Percentiles rank a stretch among this genome's conserved stretches.
Evolutionary conservation across 2,797 vertebrate genomes (phyloP).

Genomic region (Chanos chanos): DNA sequence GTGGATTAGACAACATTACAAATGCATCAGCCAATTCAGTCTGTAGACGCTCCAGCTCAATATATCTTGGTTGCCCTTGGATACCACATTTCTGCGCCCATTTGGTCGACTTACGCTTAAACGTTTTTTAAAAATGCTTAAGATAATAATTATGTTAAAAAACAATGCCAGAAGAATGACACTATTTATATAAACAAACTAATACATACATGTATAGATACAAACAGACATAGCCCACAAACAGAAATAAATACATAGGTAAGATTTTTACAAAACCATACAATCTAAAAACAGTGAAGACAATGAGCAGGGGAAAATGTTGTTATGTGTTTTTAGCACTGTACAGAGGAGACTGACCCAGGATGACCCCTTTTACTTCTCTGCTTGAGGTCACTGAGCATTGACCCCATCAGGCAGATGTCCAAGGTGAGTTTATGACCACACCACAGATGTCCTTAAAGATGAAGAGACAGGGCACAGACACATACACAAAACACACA

Average conservation of each 20-base stretch:
- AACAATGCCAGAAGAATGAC: too few species aligned
- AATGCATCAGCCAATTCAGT: neutral
- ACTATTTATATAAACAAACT: too few species aligned
- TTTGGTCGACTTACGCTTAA: conserved; percentile 7
- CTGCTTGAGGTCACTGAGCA: conserved; percentile 49
- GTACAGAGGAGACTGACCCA: conserved; percentile 34
- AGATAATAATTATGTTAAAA: too few species aligned
- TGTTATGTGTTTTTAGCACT: too few species aligned
- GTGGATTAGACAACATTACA: neutral
- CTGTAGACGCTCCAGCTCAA: conserved; percentile 3
- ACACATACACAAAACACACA: too few species aligned
- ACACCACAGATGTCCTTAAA: conserved; percentile 49
- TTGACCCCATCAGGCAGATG: conserved; percentile 52
- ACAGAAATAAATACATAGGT: neutral
- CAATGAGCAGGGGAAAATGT: neutral
- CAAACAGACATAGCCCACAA: neutral
- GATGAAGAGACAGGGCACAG: conserved; percentile 22
- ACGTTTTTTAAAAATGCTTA: too few species aligned
- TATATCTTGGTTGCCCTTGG: conserved; percentile 31
- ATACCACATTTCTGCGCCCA: conserved; percentile 21
- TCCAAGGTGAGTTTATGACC: conserved; percentile 51
- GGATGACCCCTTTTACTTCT: conserved; percentile 27
- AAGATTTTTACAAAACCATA: neutral
- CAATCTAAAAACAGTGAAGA: neutral
- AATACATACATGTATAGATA: conserved; percentile 36